These are phyloP conservation scores for Trissolcus basalis DNA, from an alignment of 1,140 invertebrate species.

Conservation along the genomic window DNA sequence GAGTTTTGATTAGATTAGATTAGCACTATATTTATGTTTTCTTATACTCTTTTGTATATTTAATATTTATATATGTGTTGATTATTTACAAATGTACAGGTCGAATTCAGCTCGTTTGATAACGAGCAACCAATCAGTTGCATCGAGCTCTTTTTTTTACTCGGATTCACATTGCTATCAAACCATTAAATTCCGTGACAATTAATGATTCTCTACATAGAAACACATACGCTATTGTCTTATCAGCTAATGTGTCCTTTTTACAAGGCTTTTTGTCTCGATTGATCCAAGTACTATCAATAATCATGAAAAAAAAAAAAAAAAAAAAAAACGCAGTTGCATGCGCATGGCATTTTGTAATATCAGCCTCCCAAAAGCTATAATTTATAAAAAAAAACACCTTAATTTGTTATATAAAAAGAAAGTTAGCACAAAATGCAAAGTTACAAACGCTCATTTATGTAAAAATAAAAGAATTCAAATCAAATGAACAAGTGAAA, in stretches of 20 bases:
- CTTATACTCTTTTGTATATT: conserved; percentile 40
- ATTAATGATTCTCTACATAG: conserved; percentile 27
- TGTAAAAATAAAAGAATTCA: too few species aligned
- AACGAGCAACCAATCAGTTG: conserved; percentile 9
- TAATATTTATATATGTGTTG: conserved; percentile 38
- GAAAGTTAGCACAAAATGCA: too few species aligned
- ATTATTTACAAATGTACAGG: conserved; percentile 58
- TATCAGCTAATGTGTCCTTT: conserved; percentile 44
- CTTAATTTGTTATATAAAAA: too few species aligned
- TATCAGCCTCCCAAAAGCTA: too few species aligned
- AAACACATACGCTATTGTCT: conserved; percentile 43
- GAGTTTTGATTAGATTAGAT: conserved; percentile 45
- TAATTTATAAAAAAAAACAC: too few species aligned
- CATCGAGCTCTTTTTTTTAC: background rate
- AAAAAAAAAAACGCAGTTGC: conserved; percentile 32
- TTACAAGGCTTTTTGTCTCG: conserved; percentile 26
- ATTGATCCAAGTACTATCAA: conserved; percentile 7
- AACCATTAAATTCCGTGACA: conserved; percentile 30
- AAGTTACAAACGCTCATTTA: too few species aligned
- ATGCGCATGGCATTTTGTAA: background rate
- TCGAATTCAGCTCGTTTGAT: conserved; percentile 21
- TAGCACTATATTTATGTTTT: conserved; percentile 56
- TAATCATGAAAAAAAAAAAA: conserved; percentile 31
- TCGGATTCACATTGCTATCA: conserved; percentile 6
- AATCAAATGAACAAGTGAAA: too few species aligned